Percentiles rank a stretch among this genome's conserved stretches.
Evolutionary conservation across 2,797 vertebrate species (phyloP).

Genomic region (Pachyuromys duprasi): DNA sequence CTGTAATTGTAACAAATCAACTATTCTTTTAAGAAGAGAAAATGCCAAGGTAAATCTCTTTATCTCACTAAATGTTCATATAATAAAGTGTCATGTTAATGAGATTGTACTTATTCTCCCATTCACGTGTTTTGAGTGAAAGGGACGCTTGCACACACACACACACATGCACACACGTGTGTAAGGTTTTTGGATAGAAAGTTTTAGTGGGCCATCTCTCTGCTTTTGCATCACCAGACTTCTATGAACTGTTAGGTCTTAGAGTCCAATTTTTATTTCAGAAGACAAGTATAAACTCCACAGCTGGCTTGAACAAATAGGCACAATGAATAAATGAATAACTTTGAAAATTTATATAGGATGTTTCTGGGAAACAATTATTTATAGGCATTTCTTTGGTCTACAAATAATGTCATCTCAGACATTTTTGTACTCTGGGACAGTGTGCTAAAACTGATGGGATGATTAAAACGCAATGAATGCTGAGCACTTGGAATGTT

Average conservation of each 20-base stretch:
- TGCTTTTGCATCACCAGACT: background rate
- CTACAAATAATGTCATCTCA: background rate
- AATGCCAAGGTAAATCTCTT: constrained; percentile 2
- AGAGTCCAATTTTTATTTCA: background rate
- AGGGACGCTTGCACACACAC: background rate
- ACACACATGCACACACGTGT: background rate
- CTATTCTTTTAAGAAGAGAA: constrained; percentile 47
- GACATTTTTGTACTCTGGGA: background rate
- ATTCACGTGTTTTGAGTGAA: constrained; percentile 29
- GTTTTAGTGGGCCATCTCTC: background rate
- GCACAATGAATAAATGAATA: background rate
- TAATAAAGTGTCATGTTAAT: background rate
- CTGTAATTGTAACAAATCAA: constrained; percentile 18
- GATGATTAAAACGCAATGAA: background rate
- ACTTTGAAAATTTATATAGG: background rate
- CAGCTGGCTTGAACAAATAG: background rate
- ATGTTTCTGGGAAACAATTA: background rate
- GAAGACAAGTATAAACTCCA: background rate
- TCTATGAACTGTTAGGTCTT: background rate
- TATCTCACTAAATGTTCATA: background rate
- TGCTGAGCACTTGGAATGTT: background rate
- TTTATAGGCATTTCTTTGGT: background rate
- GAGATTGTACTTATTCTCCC: background rate
- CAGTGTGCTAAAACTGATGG: background rate
- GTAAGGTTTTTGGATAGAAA: background rate